These are phyloP conservation scores for Seladonia tumulorum DNA, from an alignment of 2,888 invertebrate genomes.

Conservation along the genomic window DNA sequence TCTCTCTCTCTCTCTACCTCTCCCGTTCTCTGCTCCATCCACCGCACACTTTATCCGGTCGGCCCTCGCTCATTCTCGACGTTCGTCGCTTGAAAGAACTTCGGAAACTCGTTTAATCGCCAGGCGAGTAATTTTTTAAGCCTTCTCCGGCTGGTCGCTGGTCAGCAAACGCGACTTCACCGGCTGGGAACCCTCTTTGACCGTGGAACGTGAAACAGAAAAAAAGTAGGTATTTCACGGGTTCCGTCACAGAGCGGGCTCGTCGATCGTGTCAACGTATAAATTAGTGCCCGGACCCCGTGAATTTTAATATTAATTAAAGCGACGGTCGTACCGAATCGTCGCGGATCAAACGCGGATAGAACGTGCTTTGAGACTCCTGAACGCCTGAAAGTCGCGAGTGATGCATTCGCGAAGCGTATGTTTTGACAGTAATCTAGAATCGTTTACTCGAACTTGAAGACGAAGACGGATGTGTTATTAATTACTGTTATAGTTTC, in stretches of 20 bases:
- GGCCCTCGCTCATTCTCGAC: constrained; percentile 50
- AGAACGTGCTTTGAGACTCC: neutral
- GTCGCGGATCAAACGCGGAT: constrained; percentile 21
- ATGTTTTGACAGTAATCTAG: neutral
- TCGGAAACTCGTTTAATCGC: constrained; percentile 66
- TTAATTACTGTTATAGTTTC: neutral
- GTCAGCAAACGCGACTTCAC: constrained; percentile 35
- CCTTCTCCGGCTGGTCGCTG: constrained; percentile 47
- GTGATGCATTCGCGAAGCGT: neutral
- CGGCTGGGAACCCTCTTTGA: constrained; percentile 40
- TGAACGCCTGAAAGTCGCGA: neutral
- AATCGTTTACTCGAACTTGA: neutral
- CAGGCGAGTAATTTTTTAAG: constrained; percentile 66
- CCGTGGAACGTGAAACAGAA: constrained; percentile 16
- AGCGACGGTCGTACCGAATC: no score
- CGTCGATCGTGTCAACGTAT: neutral
- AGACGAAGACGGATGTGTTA: neutral
- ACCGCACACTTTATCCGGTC: constrained; percentile 43
- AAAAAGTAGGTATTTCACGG: constrained; percentile 28
- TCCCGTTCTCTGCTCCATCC: neutral
- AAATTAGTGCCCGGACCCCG: constrained; percentile 32
- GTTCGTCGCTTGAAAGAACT: constrained; percentile 66
- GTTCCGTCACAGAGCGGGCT: neutral
- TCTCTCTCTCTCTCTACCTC: neutral
- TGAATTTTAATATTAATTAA: constrained; percentile 28